Percentiles rank a stretch among this genome's conserved stretches.
Evolutionary conservation across 2,888 invertebrate species (phyloP).

Genomic region (Mesoligia furuncula): DNA sequence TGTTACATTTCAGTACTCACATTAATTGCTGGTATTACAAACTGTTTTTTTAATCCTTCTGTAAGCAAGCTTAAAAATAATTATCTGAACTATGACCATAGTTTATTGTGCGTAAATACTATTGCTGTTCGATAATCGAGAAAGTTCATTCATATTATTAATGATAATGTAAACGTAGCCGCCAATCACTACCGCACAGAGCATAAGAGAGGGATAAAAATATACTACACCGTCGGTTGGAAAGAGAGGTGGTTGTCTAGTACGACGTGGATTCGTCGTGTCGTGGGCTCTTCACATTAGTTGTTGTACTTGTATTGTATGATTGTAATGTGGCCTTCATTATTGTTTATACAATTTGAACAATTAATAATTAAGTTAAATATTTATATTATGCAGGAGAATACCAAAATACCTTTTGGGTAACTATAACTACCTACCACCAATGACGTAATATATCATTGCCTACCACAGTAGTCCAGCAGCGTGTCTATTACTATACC

Average conservation of each 20-base stretch:
- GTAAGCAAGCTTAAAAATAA: not conserved
- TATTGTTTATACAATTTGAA: not conserved
- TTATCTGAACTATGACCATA: not conserved
- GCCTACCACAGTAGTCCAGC: not conserved
- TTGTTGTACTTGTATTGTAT: slow-evolving; percentile 24
- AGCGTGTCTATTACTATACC: no score
- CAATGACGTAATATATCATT: no score
- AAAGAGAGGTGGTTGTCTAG: slow-evolving; percentile 66
- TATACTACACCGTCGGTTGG: slow-evolving; percentile 57
- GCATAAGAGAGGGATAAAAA: slow-evolving; percentile 78
- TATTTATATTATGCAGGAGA: not conserved
- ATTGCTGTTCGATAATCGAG: slow-evolving; percentile 25
- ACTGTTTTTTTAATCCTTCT: not conserved
- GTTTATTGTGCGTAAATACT: not conserved
- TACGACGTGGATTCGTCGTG: slow-evolving; percentile 74
- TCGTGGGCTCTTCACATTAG: slow-evolving; percentile 65
- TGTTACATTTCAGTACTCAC: slow-evolving; percentile 16
- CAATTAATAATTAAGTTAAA: not conserved
- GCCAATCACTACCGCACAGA: slow-evolving; percentile 84
- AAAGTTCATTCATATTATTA: slow-evolving; percentile 60
- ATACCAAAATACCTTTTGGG: not conserved
- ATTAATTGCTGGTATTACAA: not conserved
- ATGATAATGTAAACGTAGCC: slow-evolving; percentile 58
- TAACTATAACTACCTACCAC: not conserved
- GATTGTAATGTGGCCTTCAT: slow-evolving; percentile 37